Evolutionary conservation across 2,888 invertebrate species (phyloP), one percentile per base, ranked within the genome.

Genomic region (Mythimna ferrago): DNA sequence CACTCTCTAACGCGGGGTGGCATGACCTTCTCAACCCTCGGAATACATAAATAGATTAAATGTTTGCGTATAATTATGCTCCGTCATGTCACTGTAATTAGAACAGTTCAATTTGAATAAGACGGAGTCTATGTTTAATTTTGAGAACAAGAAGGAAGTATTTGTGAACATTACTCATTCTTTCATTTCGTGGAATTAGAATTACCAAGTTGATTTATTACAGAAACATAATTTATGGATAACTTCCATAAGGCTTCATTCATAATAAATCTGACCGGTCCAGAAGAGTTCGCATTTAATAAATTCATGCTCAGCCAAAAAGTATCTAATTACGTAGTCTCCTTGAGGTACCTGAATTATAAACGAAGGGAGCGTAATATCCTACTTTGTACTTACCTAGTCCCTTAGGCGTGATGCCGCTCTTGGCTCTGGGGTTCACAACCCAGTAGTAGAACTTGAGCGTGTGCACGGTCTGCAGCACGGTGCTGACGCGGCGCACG

Each of bases 361-460:
- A 81, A 73, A 71, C 58, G 67, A 53, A 51, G 64, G 60, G 26
- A 66, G 51, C 51, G 67, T 41, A 62, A 67, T 58, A 58, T 60
- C 51, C 21, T 71, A 35, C 70, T 80, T 61, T 26, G 69, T 61
- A 95, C 97, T 97, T 93, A 99, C 99, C 99, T 86, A 99, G 96
- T 89, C 99, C 99, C 95, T 99, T 99, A 35, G 99, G 99, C 74
- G 98, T 98, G 90, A 99, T 99, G 69, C 99, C 99, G 94, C 99
- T 99, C 95, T 99, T 99, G 82, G 98, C 97, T 83, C 98, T 97
- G 1, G 99, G 99, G 97, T 99, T 99, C 76, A 98, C 98, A 62
- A 99, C 99, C 99, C 99, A 99, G 94, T 99, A 99, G 96, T 99
- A 99, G 94, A 99, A 99, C 96, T 99, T 99, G 81, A 99, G 97